Percentiles rank a stretch among this genome's conserved stretches.
Evolutionary conservation across 2,888 invertebrate species (phyloP).

Genomic region (Rhamnusium bicolor): DNA sequence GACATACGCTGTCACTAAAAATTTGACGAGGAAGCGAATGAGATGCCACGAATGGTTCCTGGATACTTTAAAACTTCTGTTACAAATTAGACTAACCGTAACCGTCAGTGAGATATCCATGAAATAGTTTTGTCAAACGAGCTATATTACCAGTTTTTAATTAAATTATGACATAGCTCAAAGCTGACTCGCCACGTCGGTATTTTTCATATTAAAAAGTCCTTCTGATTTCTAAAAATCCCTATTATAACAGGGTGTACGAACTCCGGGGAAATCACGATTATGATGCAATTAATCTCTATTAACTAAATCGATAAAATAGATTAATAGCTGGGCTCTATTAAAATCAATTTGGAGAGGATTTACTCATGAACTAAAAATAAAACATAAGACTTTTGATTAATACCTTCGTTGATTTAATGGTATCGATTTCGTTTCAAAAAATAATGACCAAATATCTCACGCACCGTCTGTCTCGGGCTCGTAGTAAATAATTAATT

Average conservation of each 20-base stretch:
- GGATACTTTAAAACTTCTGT: neutral
- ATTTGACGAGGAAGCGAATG: slow-evolving; percentile 25
- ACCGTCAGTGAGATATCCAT: neutral
- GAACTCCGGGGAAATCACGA: neutral
- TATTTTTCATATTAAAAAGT: neutral
- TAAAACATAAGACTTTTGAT: slow-evolving; percentile 40
- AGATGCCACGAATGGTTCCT: slow-evolving; percentile 11
- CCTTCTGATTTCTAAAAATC: neutral
- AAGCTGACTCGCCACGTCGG: too few species aligned
- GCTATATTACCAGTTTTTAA: neutral
- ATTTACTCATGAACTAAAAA: slow-evolving; percentile 38
- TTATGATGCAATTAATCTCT: slow-evolving; percentile 11
- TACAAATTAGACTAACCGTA: slow-evolving; percentile 5
- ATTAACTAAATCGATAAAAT: slow-evolving; percentile 36
- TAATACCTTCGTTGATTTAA: slow-evolving; percentile 46
- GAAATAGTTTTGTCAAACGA: slow-evolving; percentile 8
- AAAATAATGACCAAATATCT: slow-evolving; percentile 48
- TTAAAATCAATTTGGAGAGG: slow-evolving; percentile 42
- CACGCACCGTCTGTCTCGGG: slow-evolving; percentile 42
- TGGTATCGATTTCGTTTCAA: slow-evolving; percentile 49
- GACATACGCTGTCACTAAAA: slow-evolving; percentile 10
- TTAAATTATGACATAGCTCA: neutral
- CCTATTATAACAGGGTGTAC: neutral
- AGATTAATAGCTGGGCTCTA: slow-evolving; percentile 34
- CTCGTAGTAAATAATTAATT: slow-evolving; percentile 54